Base-by-base conservation (phyloP, 2,113 vertebrate species). In the Tamias sibiricus region DNA sequence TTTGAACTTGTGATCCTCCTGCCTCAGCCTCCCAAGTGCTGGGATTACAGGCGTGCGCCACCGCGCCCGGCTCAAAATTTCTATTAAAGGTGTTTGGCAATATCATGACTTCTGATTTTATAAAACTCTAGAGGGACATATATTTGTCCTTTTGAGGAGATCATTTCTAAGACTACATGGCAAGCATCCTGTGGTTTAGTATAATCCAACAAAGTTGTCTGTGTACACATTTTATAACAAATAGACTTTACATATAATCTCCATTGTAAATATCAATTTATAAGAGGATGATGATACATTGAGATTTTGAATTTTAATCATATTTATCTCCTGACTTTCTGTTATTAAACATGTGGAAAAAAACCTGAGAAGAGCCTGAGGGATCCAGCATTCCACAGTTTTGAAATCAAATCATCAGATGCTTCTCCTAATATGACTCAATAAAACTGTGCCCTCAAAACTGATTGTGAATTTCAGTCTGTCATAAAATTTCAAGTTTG, bases 231-330 rank as follows among this genome's bases (percentile, higher is more conserved):
- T 83, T 91, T 80, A 22, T 66, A 87, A 87, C 40, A 92, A 11
- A 92, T 52, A 69, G 0, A 0, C 19, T 90, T 90, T 87, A 94
- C 93, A 83, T 74, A 37, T 47, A 74, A 79, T 94, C 22, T 94
- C 32, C 7, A 80, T 35, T 74, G 32, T 68, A 82, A 80, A 83
- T 82, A 68, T 20, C 10, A 81, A 44, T 40, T 59, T 62, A 59
- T 82, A 77, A 68, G 40, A 75, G 24, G 8, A 68, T 6, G 12
- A 6, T 30, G 30, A 92, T 49, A 10, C 17, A 32, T 20, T 20
- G 8, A 94, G 37, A 82, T 95, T 93, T 54, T 79, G 0, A 69
- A 69, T 76, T 92, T 95, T 86, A 47, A 13, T 54, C 52, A 30
- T 76, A 72, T 62, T 91, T 16, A 84, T 57, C 6, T 68, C 11